These are phyloP conservation scores for Drosophila setosimentum DNA, from an alignment of 2,888 invertebrate species.

Conservation along the genomic window DNA sequence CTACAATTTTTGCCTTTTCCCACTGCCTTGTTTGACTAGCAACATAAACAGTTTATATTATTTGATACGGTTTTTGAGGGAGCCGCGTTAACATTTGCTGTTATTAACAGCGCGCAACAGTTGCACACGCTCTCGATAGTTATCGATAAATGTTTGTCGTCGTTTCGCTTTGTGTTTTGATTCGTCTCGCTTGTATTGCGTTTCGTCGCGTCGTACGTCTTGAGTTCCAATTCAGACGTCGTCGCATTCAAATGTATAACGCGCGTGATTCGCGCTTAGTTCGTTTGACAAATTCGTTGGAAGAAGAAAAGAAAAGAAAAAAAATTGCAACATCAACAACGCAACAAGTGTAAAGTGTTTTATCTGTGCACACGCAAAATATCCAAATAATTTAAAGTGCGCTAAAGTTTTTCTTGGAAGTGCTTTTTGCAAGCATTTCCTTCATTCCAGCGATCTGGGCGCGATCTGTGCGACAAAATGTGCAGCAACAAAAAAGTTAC, in stretches of 20 bases:
- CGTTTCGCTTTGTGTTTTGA: conserved; percentile 49
- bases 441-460: conserved; percentile 30
- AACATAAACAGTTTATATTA: background rate
- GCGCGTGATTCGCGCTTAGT: conserved; percentile 55
- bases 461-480: conserved; percentile 52
- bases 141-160: conserved; percentile 37
- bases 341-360: conserved; percentile 58
- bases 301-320: conserved; percentile 44
- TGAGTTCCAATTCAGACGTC: conserved; percentile 59
- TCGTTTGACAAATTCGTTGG: conserved; percentile 55
- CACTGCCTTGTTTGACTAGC: too few species aligned
- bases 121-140: conserved; percentile 3
- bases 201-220: conserved; percentile 29
- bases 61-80: background rate
- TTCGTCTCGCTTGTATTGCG: conserved; percentile 45
- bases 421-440: conserved; percentile 25
- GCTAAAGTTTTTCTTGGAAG: conserved; percentile 18
- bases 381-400: conserved; percentile 17
- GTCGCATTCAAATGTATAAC: conserved; percentile 53
- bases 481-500: conserved; percentile 48
- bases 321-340: conserved; percentile 56
- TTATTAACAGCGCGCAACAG: conserved; percentile 7
- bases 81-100: background rate
- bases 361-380: conserved; percentile 29
- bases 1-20: background rate